Evolutionary conservation across 2,113 vertebrate species (phyloP).

Genomic region (human (Homo sapiens)): DNA sequence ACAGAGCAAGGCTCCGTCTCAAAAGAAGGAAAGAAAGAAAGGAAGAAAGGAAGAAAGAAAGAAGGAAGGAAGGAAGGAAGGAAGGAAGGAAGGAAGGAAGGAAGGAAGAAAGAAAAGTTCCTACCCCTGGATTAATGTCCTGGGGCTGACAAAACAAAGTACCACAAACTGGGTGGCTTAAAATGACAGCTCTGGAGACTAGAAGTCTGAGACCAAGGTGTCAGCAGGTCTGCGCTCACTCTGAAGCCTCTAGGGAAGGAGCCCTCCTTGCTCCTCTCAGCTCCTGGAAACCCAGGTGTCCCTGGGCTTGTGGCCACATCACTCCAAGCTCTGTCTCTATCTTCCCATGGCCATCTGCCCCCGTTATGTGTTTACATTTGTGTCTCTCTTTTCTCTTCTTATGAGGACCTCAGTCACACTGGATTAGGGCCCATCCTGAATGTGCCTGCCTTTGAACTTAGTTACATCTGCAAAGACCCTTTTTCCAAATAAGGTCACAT

Average conservation of each 20-base stretch:
- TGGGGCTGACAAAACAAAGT: not conserved
- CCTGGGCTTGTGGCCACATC: not conserved
- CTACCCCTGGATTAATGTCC: not conserved
- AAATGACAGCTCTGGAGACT: not conserved
- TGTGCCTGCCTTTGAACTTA: not conserved
- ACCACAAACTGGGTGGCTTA: not conserved
- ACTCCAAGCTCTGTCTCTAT: not conserved
- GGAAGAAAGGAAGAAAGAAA: too few relatives aligned
- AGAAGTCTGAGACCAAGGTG: not conserved
- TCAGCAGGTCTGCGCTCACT: not conserved
- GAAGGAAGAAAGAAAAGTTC: not conserved
- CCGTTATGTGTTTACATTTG: not conserved
- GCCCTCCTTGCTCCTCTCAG: not conserved
- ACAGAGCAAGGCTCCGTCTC: too few relatives aligned
- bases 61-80: too few relatives aligned
- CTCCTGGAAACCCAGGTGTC: not conserved
- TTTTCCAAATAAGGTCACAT: not conserved
- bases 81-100: too few relatives aligned
- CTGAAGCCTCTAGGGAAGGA: not conserved
- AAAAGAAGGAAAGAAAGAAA: too few relatives aligned
- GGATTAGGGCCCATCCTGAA: not conserved
- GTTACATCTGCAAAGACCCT: not conserved
- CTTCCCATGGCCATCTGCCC: not conserved
- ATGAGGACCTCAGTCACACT: not conserved
- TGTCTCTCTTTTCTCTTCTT: not conserved